phyloP scores from a whole-genome alignment of 2,888 invertebrate species.

The Malachius bipustulatus region DNA sequence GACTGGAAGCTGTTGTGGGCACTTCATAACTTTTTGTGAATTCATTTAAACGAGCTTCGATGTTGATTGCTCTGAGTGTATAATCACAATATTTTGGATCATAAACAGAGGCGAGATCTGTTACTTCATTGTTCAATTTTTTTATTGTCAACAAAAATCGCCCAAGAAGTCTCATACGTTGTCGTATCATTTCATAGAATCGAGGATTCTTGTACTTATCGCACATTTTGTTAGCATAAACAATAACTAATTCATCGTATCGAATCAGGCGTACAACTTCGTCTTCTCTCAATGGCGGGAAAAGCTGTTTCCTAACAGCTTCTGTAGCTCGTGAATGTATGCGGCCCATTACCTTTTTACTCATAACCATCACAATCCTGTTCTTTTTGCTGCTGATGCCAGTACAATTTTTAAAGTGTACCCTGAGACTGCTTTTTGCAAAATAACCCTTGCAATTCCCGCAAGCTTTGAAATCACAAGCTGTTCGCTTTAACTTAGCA shows the following conservation, averaged over 20 bases:
- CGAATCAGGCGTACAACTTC: constrained; percentile 14
- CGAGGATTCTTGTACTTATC: constrained; percentile 14
- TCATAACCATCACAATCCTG: background rate
- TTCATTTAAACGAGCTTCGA: constrained; percentile 13
- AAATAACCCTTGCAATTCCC: constrained; percentile 17
- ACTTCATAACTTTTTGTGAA: constrained; percentile 4
- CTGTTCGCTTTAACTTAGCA: constrained; percentile 9
- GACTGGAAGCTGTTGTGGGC: constrained; percentile 15
- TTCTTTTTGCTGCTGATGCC: background rate
- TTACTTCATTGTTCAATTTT: constrained; percentile 8
- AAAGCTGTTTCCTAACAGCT: constrained; percentile 11
- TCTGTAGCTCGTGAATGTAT: constrained; percentile 11
- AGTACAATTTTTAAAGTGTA: constrained; percentile 11
- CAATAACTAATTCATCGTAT: constrained; percentile 17
- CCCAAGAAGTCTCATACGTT: constrained; percentile 15
- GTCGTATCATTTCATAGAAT: constrained; percentile 17
- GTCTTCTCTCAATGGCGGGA: constrained; percentile 18
- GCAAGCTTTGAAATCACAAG: constrained; percentile 16
- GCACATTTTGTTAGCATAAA: constrained; percentile 18
- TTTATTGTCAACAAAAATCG: constrained; percentile 10
- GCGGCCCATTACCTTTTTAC: constrained; percentile 9
- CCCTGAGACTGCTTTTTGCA: constrained; percentile 15
- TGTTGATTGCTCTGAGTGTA: constrained; percentile 12
- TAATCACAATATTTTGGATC: constrained; percentile 15
- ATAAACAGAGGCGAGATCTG: constrained; percentile 16